phyloP scores from a whole-genome alignment of 2,113 vertebrate species.

The Scolopax mira region DNA sequence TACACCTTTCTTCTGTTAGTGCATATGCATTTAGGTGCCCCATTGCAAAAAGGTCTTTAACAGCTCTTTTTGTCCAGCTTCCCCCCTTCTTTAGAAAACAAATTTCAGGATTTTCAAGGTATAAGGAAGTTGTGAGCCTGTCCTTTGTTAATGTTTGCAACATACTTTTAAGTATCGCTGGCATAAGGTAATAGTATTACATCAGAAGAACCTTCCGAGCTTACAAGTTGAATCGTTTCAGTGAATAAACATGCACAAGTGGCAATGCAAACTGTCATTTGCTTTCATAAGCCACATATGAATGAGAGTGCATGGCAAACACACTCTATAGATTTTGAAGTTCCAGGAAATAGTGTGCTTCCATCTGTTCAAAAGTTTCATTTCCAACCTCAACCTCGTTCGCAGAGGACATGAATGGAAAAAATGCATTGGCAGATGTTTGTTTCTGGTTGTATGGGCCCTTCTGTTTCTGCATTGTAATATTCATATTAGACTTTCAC shows the following conservation, averaged over 20 bases:
- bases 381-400: slow-evolving; percentile 13
- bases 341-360: slow-evolving; percentile 20
- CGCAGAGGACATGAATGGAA: not conserved
- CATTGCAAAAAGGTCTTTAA: not conserved
- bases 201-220: not conserved
- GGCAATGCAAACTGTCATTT: not conserved
- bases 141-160: not conserved
- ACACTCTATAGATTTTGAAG: not conserved
- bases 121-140: not conserved
- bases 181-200: not conserved
- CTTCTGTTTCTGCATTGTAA: slow-evolving; percentile 8
- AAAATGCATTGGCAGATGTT: slow-evolving; percentile 11
- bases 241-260: not conserved
- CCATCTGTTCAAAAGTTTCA: slow-evolving; percentile 53
- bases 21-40: not conserved
- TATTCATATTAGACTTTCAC: not conserved
- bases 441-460: not conserved
- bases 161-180: not conserved
- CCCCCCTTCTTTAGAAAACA: not conserved
- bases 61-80: not conserved
- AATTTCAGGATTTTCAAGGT: not conserved
- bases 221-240: not conserved
- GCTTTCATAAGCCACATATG: not conserved
- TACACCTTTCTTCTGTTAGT: not conserved
- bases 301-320: slow-evolving; percentile 14